Conservation (phyloP, 2,113 vertebrate species). For the Copsychus sechellarum region DNA sequence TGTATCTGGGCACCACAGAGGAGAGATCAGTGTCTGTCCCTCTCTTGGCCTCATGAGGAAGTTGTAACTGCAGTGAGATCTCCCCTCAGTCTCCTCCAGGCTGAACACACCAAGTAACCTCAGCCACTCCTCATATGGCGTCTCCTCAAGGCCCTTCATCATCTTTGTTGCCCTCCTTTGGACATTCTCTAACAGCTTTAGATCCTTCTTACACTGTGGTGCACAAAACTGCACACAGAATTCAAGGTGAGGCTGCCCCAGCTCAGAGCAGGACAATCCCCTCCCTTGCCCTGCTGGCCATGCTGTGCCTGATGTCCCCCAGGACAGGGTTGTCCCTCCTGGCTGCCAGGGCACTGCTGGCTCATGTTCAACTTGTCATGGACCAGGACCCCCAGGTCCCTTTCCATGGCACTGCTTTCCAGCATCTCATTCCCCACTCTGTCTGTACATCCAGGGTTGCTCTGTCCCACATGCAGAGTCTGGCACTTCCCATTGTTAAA, state of each 20-base stretch:
- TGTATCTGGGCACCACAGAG: not conserved
- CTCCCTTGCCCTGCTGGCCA: accelerated
- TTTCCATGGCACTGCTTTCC: not conserved
- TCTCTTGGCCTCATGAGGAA: not conserved
- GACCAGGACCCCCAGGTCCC: not conserved
- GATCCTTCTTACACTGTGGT: not conserved
- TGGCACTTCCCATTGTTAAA: not conserved
- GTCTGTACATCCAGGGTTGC: not conserved
- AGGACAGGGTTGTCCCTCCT: accelerated
- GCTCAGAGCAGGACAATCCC: not conserved
- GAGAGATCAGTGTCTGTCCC: not conserved
- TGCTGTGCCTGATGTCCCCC: not conserved
- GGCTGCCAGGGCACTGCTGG: not conserved
- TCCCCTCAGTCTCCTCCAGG: not conserved
- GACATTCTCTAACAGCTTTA: accelerated
- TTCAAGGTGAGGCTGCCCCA: not conserved
- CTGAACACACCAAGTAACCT: not conserved
- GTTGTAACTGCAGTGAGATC: accelerated
- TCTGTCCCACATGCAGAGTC: not conserved
- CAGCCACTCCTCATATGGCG: accelerated
- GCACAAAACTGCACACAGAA: not conserved
- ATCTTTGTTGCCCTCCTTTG: not conserved
- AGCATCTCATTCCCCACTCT: not conserved
- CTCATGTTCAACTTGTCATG: too few relatives aligned
- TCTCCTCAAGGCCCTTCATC: not conserved